Base-by-base conservation (phyloP, 2,113 vertebrate species). In the Tautogolabrus adspersus region DNA sequence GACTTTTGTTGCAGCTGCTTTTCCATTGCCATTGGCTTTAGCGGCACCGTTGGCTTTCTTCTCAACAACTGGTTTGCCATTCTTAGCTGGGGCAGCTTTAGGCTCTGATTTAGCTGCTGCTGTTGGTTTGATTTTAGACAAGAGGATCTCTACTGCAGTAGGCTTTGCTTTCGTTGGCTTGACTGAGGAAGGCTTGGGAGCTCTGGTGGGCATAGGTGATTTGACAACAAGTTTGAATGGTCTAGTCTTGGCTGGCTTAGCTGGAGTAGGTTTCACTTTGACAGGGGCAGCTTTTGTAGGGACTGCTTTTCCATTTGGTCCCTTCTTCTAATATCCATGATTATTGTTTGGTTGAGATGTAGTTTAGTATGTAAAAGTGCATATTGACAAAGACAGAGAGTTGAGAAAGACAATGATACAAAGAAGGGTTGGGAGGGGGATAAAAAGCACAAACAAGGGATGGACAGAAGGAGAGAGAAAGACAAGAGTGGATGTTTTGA, bases 401-500 rank as follows among this genome's bases (percentile, higher is more conserved):
- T 51, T 63, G 61, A 76, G 47, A 70, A 77, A 79, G 38, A 92
- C 70, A 85, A 44, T 66, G 62, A 90, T 60, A 91, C 34, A 77
- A 26, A 37, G 74, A 84, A 70, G 88, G 91, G 86, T 81, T 88
- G 93, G 93, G 77, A 91, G 88, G 47, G 88, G 89, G 92, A 2
- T 89, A 88, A 89, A 86, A 81, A 90, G 82, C 77, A 92, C 86
- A 91, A 90, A 93, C 92, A 93, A 93, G 89, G 93, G 92, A 92
- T 88, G 92, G 89, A 94, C 88, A 90, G 84, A 88, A 88, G 75
- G 89, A 89, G 90, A 95, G 79, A 93, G 88, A 94, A 88, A 93
- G 92, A 93, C 88, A 95, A 91, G 82, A 85, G 88, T 91, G 92
- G 90, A 87, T 93, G 93, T 95, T 93, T 94, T 93, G 90, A 92